Conservation (phyloP, 2,113 vertebrate species). For the Pelobates fuscus region DNA sequence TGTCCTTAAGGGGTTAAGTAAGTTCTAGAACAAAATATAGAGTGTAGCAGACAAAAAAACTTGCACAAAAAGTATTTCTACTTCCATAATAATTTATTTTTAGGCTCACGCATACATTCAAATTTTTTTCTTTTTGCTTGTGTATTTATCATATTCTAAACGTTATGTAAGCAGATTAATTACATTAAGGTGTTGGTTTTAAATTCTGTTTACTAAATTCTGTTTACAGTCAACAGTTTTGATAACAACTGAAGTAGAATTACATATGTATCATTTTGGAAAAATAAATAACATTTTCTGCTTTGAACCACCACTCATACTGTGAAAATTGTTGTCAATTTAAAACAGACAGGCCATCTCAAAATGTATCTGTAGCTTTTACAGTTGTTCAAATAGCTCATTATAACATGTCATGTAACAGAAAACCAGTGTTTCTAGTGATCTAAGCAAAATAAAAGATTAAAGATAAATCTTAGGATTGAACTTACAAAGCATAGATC, state of each 20-base stretch:
- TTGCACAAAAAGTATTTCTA: too few relatives aligned
- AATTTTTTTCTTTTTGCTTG: too few relatives aligned
- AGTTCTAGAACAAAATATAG: too few relatives aligned
- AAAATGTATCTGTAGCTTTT: constrained; percentile 67
- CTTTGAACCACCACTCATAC: constrained; percentile 29
- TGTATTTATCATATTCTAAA: too few relatives aligned
- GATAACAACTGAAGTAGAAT: constrained; percentile 40
- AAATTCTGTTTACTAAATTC: constrained; percentile 40
- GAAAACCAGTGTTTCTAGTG: constrained; percentile 73
- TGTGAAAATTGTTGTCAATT: constrained; percentile 35
- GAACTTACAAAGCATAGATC: constrained; percentile 75
- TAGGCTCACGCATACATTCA: too few relatives aligned
- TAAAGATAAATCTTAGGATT: constrained; percentile 77
- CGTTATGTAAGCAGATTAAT: constrained; percentile 28
- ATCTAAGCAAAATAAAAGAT: constrained; percentile 75
- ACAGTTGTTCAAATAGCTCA: constrained; percentile 76
- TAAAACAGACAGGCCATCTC: constrained; percentile 56
- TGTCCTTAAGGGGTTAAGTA: too few relatives aligned
- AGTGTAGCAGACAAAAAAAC: too few relatives aligned
- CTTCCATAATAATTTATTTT: too few relatives aligned
- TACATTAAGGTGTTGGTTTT: constrained; percentile 23
- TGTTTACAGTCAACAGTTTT: constrained; percentile 39
- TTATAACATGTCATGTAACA: constrained; percentile 77
- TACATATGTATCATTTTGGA: constrained; percentile 36
- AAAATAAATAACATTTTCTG: constrained; percentile 5